Evolutionary conservation across 1,140 invertebrate species (phyloP).

Genomic region (Eciton burchellii): DNA sequence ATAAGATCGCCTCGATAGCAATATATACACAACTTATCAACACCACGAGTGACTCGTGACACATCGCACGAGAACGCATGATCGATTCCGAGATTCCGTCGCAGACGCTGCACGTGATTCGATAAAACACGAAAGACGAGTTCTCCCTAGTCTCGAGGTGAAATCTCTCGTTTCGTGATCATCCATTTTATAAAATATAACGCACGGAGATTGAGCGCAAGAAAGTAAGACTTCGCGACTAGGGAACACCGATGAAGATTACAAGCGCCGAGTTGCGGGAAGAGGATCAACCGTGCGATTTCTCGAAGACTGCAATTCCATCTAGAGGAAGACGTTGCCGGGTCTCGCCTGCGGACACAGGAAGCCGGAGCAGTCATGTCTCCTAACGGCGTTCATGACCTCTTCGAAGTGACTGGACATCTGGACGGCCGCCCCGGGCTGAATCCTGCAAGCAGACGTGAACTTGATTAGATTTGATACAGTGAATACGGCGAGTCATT

Average conservation of each 20-base stretch:
- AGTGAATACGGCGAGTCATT: constrained; percentile 14
- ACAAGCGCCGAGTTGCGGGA: too few relatives aligned
- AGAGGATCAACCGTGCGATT: too few relatives aligned
- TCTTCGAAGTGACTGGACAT: constrained; percentile 87
- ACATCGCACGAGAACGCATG: background rate
- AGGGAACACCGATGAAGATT: background rate
- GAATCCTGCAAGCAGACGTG: constrained; percentile 83
- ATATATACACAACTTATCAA: constrained; percentile 72
- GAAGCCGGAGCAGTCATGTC: constrained; percentile 87
- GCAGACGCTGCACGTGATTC: background rate
- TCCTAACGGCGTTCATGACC: constrained; percentile 87
- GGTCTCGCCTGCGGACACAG: constrained; percentile 82
- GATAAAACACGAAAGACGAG: background rate
- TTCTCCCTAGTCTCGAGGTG: background rate
- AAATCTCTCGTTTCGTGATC: background rate
- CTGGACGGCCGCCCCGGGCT: constrained; percentile 84
- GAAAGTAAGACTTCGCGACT: background rate
- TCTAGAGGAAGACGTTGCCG: constrained; percentile 75
- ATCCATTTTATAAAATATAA: background rate
- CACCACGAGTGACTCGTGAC: background rate
- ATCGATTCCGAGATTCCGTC: background rate
- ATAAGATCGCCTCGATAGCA: constrained; percentile 66
- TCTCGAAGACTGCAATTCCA: background rate
- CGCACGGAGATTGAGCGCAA: background rate
- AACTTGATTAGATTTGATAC: background rate